A percentile compares a stretch with the other conserved stretches of the same genome.
Evolutionary conservation across 2,888 invertebrate species (phyloP).

Genomic region (Carterocephalus palaemon): DNA sequence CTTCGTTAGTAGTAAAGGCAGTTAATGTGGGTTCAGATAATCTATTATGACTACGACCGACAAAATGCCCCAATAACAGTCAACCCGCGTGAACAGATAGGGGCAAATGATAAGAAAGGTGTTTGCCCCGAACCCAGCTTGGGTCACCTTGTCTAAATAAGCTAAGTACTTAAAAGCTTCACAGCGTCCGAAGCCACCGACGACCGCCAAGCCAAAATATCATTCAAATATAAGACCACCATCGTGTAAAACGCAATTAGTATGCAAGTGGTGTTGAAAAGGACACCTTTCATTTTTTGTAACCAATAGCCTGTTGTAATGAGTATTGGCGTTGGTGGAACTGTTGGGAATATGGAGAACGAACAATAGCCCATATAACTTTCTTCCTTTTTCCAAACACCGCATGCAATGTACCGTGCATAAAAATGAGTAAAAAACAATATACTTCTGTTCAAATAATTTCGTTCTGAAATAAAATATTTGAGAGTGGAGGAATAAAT

Average conservation of each 20-base stretch:
- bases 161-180: constrained; percentile 2
- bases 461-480: too few species aligned
- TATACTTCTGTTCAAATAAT: too few species aligned
- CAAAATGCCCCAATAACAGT: too few species aligned
- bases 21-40: too few species aligned
- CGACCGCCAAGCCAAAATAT: constrained; percentile 12
- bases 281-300: constrained; percentile 10
- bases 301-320: constrained; percentile 9
- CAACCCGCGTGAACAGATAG: not conserved
- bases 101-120: not conserved
- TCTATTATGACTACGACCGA: too few species aligned
- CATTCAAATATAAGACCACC: constrained; percentile 10
- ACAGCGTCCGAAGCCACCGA: constrained; percentile 5
- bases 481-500: too few species aligned
- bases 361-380: constrained; percentile 13
- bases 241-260: constrained; percentile 13
- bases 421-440: too few species aligned
- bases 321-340: not conserved
- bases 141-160: not conserved
- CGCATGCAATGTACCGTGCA: constrained; percentile 13
- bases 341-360: constrained; percentile 8
- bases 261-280: constrained; percentile 17
- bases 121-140: not conserved
- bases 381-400: constrained; percentile 8
- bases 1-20: too few species aligned